Conservation (phyloP, 2,113 vertebrate genomes). For the Gallinago undulata region DNA sequence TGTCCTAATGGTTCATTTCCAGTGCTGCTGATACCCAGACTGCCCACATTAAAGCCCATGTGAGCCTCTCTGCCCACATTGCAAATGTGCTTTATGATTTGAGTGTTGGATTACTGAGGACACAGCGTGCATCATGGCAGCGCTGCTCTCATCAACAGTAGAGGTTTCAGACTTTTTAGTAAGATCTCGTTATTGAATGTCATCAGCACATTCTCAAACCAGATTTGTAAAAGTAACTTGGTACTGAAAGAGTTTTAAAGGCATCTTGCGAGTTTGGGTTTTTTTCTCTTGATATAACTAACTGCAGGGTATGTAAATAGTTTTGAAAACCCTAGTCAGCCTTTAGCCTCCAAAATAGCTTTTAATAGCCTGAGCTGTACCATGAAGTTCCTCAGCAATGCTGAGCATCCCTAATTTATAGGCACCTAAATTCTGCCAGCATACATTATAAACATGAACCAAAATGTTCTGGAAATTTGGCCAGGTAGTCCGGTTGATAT, state of each 20-base stretch:
- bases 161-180: background rate
- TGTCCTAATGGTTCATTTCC: background rate
- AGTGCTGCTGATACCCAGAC: background rate
- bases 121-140: rapidly evolving
- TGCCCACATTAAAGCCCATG: background rate
- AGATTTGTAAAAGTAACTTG: background rate
- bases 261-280: background rate
- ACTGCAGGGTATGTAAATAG: background rate
- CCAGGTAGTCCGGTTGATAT: background rate
- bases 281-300: background rate
- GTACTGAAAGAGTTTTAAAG: background rate
- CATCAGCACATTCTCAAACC: background rate
- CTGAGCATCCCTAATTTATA: background rate
- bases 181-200: background rate
- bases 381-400: background rate
- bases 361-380: background rate
- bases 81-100: background rate
- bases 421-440: background rate
- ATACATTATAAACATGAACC: background rate
- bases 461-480: background rate
- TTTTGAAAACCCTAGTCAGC: background rate
- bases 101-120: background rate
- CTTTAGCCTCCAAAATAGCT: background rate
- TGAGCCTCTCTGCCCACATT: background rate
- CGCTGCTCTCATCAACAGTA: background rate